Evolutionary conservation across 2,797 vertebrate genomes (phyloP), one percentile per base, ranked within the genome.

Genomic region (Amphiprion clarkii): DNA sequence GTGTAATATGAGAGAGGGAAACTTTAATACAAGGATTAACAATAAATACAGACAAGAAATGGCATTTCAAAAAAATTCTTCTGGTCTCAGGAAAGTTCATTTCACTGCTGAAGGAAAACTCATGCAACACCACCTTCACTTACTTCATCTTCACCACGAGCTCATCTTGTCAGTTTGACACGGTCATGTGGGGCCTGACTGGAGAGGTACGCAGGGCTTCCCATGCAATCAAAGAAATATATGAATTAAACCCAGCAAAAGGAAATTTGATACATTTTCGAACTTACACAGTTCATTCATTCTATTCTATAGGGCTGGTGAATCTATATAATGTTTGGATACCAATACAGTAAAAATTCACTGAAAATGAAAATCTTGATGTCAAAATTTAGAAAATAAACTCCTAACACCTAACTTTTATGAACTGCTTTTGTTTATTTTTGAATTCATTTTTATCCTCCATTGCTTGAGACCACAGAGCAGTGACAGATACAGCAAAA

Each of bases 41-140:
- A 58, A 67, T 25, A 63, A 49, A 74, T 59, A 64, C 21, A 40
- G 19, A 61, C 33, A 56, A 62, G 40, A 69, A 60, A 67, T 23
- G 6, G 1, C 36, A 62, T 66, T 75, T 71, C 5, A 57, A 71
- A 66, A 61, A 56, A 60, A 48, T 6, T 6, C 6, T 49, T 19
- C 19, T 16, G 9, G 9, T 73, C 33, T 59, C 39, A 39, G 11
- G 17, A 25, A 46, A 36, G 19, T 17, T 44, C 3, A 62, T 69
- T 76, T 58, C 21, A 53, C n/a, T 12, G 42, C 19, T 57, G 29
- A 67, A 48, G 42, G 59, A 44, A 44, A 31, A 44, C 14, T 33
- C 46, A 31, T 4, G 29, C 13, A 27, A 48, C 39, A 39, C 17
- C 31, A 40, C 0, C 29, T 12, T 6, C 33, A 27, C 61, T 57